A percentile compares a stretch with the other conserved stretches of the same genome.
Conservation (phyloP, 2,797 vertebrate genomes). For the Lycodopsis pacificus region DNA sequence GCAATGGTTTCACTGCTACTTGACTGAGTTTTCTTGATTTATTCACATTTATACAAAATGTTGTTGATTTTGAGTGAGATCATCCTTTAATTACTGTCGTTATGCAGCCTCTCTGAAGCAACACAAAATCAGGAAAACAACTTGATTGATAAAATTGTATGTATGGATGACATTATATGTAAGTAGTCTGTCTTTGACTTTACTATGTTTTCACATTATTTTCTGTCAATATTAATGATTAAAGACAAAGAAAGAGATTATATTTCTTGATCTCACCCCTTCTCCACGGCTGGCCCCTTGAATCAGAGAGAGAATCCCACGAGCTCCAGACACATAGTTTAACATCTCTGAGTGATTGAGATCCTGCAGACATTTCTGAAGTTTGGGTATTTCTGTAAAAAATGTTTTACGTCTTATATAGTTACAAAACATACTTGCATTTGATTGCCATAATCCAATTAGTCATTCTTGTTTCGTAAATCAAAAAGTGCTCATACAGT, state of each 20-base stretch:
- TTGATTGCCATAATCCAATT: background rate
- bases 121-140: background rate
- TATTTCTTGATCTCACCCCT: slow-evolving; percentile 21
- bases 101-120: background rate
- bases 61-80: no score
- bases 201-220: no score
- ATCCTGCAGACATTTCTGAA: slow-evolving; percentile 36
- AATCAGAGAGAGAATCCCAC: slow-evolving; percentile 67
- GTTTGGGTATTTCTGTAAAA: slow-evolving; percentile 60
- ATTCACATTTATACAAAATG: background rate
- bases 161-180: no score
- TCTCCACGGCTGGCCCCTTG: slow-evolving; percentile 20
- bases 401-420: background rate
- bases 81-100: background rate
- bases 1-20: background rate
- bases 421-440: background rate
- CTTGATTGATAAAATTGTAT: background rate
- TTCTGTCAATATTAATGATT: no score
- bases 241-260: background rate
- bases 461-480: background rate
- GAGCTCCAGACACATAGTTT: slow-evolving; percentile 59
- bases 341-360: slow-evolving; percentile 53
- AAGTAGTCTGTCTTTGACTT: no score
- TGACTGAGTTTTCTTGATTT: background rate
- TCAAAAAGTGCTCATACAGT: background rate